These are phyloP conservation scores for Melieria omissa DNA, from an alignment of 2,888 invertebrate species.

Conservation along the genomic window DNA sequence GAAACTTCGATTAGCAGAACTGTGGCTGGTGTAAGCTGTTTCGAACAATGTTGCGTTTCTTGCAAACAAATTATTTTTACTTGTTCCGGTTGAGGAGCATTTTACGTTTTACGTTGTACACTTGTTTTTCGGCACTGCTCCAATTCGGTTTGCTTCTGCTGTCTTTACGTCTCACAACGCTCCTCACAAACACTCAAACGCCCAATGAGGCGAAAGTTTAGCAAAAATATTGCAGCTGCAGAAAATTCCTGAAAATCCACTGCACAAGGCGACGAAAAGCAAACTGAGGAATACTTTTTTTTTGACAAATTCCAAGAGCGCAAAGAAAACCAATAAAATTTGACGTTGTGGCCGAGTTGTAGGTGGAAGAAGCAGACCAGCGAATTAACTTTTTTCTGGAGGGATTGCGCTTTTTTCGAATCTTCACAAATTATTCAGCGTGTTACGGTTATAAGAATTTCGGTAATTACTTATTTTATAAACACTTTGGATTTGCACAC, in stretches of 20 bases:
- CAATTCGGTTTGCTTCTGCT: neutral
- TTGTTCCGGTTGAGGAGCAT: conserved; percentile 50
- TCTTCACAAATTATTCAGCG: too few species aligned
- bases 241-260: conserved; percentile 21
- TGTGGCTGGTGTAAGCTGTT: too few species aligned
- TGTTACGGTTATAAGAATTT: too few species aligned
- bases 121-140: neutral
- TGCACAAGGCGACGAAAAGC: conserved; percentile 23
- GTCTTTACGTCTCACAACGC: conserved; percentile 1
- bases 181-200: neutral
- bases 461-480: too few species aligned
- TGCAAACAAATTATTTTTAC: conserved; percentile 27
- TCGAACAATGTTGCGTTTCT: too few species aligned
- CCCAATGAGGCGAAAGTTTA: neutral
- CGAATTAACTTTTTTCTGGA: too few species aligned
- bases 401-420: too few species aligned
- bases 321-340: too few species aligned
- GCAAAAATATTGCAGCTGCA: conserved; percentile 8
- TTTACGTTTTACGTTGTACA: conserved; percentile 22
- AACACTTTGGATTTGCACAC: too few species aligned
- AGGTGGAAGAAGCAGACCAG: too few species aligned
- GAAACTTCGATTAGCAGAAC: too few species aligned
- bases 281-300: conserved; percentile 27
- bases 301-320: conserved; percentile 23
- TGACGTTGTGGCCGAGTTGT: too few species aligned